A percentile compares a stretch with the other conserved stretches of the same genome.
Evolutionary conservation across 2,113 vertebrate genomes (phyloP).

Genomic region (Notarius lentiginosus): DNA sequence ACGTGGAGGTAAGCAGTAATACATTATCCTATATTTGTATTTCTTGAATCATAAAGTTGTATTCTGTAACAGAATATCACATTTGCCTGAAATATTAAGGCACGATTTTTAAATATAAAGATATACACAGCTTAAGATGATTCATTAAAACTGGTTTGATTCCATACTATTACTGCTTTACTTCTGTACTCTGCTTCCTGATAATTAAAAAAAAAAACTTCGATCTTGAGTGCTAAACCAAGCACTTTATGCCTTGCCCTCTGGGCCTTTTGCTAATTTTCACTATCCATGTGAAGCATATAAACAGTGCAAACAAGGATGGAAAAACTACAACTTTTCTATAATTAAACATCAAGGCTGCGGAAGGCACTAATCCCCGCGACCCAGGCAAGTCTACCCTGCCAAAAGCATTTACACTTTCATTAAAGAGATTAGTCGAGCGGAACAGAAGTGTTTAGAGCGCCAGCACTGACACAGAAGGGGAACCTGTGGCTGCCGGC

Average conservation of each 20-base stretch:
- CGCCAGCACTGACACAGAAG: conserved; percentile 64
- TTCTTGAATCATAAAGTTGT: not conserved
- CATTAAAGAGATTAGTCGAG: conserved; percentile 77
- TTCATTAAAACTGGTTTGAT: not conserved
- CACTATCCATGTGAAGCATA: conserved; percentile 64
- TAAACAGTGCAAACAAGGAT: conserved; percentile 54
- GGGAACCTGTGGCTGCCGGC: conserved; percentile 65
- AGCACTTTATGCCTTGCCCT: not conserved
- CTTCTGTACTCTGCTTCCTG: not conserved
- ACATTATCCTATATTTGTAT: not conserved
- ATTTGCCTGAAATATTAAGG: not conserved
- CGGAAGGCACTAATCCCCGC: conserved; percentile 69
- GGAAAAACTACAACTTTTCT: conserved; percentile 61
- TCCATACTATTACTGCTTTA: not conserved
- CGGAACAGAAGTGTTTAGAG: conserved; percentile 70
- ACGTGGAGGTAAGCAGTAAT: not conserved
- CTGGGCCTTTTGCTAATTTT: conserved; percentile 65
- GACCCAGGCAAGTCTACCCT: conserved; percentile 67
- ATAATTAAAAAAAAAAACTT: not conserved
- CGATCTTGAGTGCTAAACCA: not conserved
- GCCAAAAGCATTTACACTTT: conserved; percentile 76
- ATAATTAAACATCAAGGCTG: conserved; percentile 75
- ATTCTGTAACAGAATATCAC: not conserved
- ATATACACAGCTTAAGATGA: not conserved
- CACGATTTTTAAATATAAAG: not conserved